Evolutionary conservation across 2,113 vertebrate species (phyloP).

Genomic region (Pollimyrus isidori): DNA sequence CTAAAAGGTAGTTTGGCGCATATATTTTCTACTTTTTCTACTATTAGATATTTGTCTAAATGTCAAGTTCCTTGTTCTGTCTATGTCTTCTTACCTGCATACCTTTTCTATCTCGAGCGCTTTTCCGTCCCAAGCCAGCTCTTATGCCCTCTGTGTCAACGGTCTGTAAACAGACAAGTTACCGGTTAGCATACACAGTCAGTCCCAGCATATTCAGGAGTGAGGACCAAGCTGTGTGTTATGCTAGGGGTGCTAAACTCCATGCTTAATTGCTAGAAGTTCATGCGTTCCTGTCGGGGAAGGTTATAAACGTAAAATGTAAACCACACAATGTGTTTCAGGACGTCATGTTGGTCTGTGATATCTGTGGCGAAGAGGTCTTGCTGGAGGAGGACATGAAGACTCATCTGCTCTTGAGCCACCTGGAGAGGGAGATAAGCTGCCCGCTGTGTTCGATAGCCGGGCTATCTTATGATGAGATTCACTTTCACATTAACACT

Average conservation of each 20-base stretch:
- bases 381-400: slow-evolving; percentile 60
- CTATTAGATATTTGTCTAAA: background rate
- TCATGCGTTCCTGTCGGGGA: background rate
- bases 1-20: background rate
- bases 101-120: background rate
- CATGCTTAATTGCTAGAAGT: background rate
- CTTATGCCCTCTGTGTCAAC: background rate
- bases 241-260: background rate
- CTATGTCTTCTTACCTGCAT: background rate
- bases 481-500: slow-evolving; percentile 58
- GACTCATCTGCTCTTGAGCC: slow-evolving; percentile 55
- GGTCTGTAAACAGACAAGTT: background rate
- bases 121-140: background rate
- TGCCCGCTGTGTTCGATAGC: slow-evolving; percentile 66
- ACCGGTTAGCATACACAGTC: background rate
- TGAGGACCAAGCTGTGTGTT: background rate
- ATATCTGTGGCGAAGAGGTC: slow-evolving; percentile 64
- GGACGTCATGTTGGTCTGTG: slow-evolving; percentile 66
- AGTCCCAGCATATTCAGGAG: background rate
- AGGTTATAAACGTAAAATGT: slow-evolving; percentile 5
- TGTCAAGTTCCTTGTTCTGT: background rate
- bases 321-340: background rate
- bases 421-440: slow-evolving; percentile 49
- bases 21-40: background rate
- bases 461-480: slow-evolving; percentile 60